Evolutionary conservation across 2,113 vertebrate genomes (phyloP), one percentile per base, ranked within the genome.

Genomic region (Sylvietta virens): DNA sequence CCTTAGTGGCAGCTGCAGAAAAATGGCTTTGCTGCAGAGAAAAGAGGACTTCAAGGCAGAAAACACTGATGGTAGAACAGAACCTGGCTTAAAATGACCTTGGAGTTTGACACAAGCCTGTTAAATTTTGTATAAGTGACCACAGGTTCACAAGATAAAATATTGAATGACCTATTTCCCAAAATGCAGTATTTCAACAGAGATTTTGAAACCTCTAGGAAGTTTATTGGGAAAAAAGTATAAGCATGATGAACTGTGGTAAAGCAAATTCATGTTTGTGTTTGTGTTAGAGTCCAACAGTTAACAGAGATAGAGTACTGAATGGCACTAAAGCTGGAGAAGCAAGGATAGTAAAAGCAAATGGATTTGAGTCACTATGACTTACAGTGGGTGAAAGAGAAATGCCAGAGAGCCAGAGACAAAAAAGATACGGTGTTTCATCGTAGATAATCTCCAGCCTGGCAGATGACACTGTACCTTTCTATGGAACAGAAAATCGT

Each of bases 401-500:
- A 81, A 81, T 54, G 51, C 27, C 78, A 74, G 30, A 81, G 15
- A 62, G 8, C 42, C n/a, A n/a, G n/a, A n/a, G n/a, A 54, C 42
- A 57, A 47, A 58, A 91, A 94, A 87, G 4, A n/a, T 40, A 35
- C 0, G 7, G 13, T 20, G 9, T 73, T 93, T 70, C 51, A 62
- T 66, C 27, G 77, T 3, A 84, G 56, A 66, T 50, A 90, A 54
- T 21, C 11, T 73, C 42, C 78, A 73, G 4, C 0, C 3, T n/a
- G 50, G 22, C 53, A 81, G n/a, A 78, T 54, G 82, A 77, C 60
- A 51, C 3, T 6, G 5, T 31, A 18, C 30, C 44, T 62, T 78
- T 78, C 39, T 1, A 0, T 31, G 45, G 30, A 82, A 61, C 13
- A 61, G 23, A 45, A 76, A 69, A 19, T 33, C 6, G 0, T 12